Conservation (phyloP, 23 tunicate genomes). For the Trididemnum clinides region DNA sequence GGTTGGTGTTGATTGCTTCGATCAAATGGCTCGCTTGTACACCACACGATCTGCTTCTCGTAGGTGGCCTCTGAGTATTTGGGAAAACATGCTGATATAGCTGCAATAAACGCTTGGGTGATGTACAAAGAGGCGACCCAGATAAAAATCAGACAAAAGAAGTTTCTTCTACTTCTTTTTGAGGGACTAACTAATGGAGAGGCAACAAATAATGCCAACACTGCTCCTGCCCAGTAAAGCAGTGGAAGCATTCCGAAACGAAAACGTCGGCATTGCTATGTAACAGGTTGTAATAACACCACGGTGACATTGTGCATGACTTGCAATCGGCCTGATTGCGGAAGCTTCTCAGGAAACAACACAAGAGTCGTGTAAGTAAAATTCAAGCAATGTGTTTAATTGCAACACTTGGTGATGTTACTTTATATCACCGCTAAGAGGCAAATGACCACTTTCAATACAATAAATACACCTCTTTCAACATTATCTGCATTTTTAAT, state of each 20-base stretch:
- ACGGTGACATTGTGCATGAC: slow-evolving; percentile 2
- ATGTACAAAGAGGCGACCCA: background rate
- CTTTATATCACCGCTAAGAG: background rate
- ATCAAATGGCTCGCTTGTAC: slow-evolving; percentile 19
- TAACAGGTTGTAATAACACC: background rate
- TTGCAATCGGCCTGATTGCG: background rate
- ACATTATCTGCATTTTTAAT: background rate
- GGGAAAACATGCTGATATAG: slow-evolving; percentile 7
- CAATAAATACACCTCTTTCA: background rate
- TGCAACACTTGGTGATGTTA: background rate
- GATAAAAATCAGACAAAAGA: background rate
- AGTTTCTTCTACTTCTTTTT: background rate
- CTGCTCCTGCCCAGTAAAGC: background rate
- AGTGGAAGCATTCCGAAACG: background rate
- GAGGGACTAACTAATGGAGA: background rate
- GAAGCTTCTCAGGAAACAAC: background rate
- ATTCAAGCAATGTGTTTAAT: background rate
- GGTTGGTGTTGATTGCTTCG: slow-evolving; percentile 6
- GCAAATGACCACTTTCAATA: no score
- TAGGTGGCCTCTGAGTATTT: slow-evolving; percentile 6
- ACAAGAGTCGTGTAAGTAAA: background rate
- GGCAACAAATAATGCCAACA: background rate
- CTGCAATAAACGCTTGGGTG: no score
- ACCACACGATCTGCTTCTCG: background rate
- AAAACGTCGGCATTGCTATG: background rate